Base-by-base conservation (phyloP, 2,113 vertebrate genomes). In the Noctilio leporinus region DNA sequence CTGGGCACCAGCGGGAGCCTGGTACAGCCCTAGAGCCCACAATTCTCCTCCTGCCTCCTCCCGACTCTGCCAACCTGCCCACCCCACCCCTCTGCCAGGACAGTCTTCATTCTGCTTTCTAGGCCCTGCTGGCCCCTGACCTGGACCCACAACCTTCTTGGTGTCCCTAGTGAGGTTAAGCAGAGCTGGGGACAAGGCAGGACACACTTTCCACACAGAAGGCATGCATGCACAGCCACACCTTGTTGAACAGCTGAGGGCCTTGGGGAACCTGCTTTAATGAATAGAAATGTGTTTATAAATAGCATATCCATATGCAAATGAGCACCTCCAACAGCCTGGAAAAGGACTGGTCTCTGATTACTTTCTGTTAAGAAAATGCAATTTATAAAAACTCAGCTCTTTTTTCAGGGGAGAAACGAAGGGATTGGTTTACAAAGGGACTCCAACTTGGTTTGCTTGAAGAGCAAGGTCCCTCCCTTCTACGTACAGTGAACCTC, bases 281-380 rank as follows among this genome's bases (percentile, higher is more conserved):
- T 86, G 76, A 96, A 95, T 78, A 96, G 89, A 76, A 89, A 80
- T 38, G 38, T 0, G 0, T 82, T 95, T 95, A 87, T 96, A 95
- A 96, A 96, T 80, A 95, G 93, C 65, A 65, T 70, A 76, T 90
- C 96, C 84, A 2, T 92, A 97, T 92, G 96, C 90, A 96, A 92
- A 96, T 85, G 53, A 93, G 53, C 72, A 89, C 80, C 33, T 89
- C 92, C 92, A 67, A 69, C 51, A 69, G 86, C 57, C 76, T 65
- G 64, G 77, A 82, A 95, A 91, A 43, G 9, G 51, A 43, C 49
- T 73, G 45, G 92, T 83, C 86, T 96, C 93, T 93, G 89, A 89
- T 93, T 1, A 5, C 57, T 93, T 94, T n/a, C 57, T 69, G 70
- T 92, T 78, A 84, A 89, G 55, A 82, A 89, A 92, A 95, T 33